Evolutionary conservation across 2,888 invertebrate species (phyloP).

Genomic region (Polyploca ridens): DNA sequence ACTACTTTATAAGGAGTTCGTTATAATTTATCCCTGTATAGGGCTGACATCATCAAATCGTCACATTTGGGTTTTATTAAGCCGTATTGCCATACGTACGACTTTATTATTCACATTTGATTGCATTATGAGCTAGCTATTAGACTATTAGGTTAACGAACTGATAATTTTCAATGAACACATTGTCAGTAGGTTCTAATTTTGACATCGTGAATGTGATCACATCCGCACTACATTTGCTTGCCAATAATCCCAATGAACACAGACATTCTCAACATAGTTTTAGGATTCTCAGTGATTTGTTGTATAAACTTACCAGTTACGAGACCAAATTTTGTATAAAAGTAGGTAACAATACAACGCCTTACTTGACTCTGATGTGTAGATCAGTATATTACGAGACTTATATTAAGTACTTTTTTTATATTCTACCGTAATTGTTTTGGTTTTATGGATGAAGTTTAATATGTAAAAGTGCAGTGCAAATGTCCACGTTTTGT

Average conservation of each 20-base stretch:
- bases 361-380: not conserved
- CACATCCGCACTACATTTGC: constrained; percentile 20
- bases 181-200: constrained; percentile 14
- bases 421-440: not conserved
- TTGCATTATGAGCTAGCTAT: not conserved
- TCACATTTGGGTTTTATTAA: constrained; percentile 1
- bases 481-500: not conserved
- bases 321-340: not conserved
- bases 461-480: not conserved
- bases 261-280: constrained; percentile 40
- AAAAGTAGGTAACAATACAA: not conserved
- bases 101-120: not conserved
- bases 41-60: not conserved
- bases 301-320: not conserved
- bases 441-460: not conserved
- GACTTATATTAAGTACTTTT: no score
- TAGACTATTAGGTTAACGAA: constrained; percentile 17
- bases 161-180: constrained; percentile 15
- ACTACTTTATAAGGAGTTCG: constrained; percentile 30
- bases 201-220: not conserved
- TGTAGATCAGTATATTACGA: no score
- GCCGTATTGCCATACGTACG: not conserved
- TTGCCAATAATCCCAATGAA: constrained; percentile 32
- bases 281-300: constrained; percentile 17
- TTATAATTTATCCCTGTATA: not conserved